phyloP scores from a whole-genome alignment of 2,113 vertebrate species.

The human region DNA sequence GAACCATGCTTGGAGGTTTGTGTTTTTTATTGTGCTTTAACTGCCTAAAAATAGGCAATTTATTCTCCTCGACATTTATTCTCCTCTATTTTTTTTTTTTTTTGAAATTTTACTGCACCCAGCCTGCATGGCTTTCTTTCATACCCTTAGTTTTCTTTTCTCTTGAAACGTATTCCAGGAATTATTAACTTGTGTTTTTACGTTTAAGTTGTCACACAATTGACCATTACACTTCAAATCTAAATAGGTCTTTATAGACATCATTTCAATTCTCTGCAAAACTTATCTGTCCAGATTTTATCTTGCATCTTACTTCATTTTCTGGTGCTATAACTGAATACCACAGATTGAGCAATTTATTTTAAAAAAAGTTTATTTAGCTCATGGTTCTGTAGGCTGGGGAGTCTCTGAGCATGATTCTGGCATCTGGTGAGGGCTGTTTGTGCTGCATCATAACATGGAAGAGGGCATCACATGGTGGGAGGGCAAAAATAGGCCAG shows the following conservation, averaged over 20 bases:
- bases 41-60: no score
- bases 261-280: not conserved
- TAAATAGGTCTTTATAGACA: not conserved
- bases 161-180: not conserved
- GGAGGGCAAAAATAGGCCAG: not conserved
- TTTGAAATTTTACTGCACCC: not conserved
- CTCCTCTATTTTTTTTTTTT: not conserved
- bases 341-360: not conserved
- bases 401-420: not conserved
- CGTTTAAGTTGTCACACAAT: not conserved
- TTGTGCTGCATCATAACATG: not conserved
- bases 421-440: not conserved
- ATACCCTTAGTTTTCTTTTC: conserved; percentile 9
- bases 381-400: not conserved
- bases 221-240: not conserved
- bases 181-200: not conserved
- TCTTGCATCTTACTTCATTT: not conserved
- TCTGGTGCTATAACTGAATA: not conserved
- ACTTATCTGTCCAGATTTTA: not conserved
- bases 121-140: not conserved
- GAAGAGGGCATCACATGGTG: not conserved
- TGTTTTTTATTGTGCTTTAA: not conserved
- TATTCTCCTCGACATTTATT: not conserved
- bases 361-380: not conserved
- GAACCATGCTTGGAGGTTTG: not conserved